Evolutionary conservation across 2,797 vertebrate species (phyloP).

Genomic region (Lates japonicus): DNA sequence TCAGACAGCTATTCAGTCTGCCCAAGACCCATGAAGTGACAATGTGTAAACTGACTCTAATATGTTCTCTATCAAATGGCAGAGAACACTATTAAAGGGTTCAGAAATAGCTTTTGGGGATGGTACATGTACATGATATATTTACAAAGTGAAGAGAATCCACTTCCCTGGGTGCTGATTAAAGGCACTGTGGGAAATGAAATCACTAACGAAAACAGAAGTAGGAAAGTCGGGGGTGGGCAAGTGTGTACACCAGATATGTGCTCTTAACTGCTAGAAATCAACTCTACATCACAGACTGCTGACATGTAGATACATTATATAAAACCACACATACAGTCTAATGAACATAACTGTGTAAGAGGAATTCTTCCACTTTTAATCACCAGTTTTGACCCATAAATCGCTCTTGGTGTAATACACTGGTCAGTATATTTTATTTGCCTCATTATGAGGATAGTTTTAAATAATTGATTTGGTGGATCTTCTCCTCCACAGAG

Average conservation of each 20-base stretch:
- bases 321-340: background rate
- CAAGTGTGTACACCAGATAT: background rate
- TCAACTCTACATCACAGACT: background rate
- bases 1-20: background rate
- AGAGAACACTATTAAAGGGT: too few relatives aligned
- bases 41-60: background rate
- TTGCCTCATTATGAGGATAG: conserved; percentile 42
- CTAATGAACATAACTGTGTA: background rate
- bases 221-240: background rate
- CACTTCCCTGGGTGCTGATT: too few relatives aligned
- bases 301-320: background rate
- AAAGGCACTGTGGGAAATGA: background rate
- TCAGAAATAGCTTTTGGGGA: too few relatives aligned
- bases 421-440: conserved; percentile 37
- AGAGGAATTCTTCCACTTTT: conserved; percentile 25
- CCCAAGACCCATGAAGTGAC: background rate
- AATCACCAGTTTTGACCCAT: background rate
- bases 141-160: background rate
- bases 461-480: conserved; percentile 64
- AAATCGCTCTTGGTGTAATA: background rate
- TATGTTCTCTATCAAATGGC: background rate
- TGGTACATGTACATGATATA: background rate
- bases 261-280: too few relatives aligned
- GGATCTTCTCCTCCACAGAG: conserved; percentile 22
- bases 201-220: background rate